These are phyloP conservation scores for Triplophysa rosa DNA, from an alignment of 2,113 vertebrate species.

Conservation along the genomic window DNA sequence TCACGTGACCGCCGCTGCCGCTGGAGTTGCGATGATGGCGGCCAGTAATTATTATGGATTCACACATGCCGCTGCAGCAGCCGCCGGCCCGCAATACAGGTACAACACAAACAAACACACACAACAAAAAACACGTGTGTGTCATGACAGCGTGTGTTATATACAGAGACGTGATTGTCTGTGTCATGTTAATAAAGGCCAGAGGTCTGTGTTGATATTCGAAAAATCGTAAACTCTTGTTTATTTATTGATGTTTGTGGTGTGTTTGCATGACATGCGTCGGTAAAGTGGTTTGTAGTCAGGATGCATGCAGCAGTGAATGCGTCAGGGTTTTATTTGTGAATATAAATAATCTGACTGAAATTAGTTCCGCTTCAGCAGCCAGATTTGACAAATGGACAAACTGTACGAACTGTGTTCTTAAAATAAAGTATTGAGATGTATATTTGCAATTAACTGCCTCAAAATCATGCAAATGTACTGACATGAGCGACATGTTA, in stretches of 20 bases:
- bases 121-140: not conserved
- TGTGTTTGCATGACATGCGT: not conserved
- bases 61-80: slow-evolving; percentile 69
- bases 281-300: not conserved
- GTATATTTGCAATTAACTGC: too few species aligned
- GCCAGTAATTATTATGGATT: slow-evolving; percentile 77
- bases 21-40: slow-evolving; percentile 81
- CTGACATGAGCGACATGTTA: too few species aligned
- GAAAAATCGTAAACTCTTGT: not conserved
- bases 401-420: too few species aligned
- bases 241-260: slow-evolving; percentile 2
- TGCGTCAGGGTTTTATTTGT: not conserved
- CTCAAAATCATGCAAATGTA: too few species aligned
- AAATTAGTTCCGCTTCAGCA: too few species aligned
- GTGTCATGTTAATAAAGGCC: not conserved
- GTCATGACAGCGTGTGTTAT: not conserved
- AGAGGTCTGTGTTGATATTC: not conserved
- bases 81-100: slow-evolving; percentile 78
- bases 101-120: slow-evolving; percentile 56
- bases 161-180: too few species aligned
- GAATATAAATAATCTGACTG: too few species aligned
- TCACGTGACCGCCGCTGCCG: slow-evolving; percentile 22
- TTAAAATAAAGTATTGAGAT: too few species aligned
- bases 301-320: not conserved
- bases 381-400: too few species aligned